Evolutionary conservation across 2,113 vertebrate species (phyloP).

Genomic region (Myodes glareolus): DNA sequence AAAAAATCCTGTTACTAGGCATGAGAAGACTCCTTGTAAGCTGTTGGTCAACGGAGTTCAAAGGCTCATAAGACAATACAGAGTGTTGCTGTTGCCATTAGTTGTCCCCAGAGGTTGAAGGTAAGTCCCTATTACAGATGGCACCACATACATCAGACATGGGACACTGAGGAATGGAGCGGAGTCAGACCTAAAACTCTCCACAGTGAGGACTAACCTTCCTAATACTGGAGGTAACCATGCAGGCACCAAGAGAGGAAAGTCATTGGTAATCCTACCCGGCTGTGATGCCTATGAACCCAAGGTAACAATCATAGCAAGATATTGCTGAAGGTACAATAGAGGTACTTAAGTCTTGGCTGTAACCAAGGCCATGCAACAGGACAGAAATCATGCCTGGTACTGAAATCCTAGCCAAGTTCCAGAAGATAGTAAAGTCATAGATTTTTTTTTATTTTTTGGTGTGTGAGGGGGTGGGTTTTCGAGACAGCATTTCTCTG

Average conservation of each 20-base stretch:
- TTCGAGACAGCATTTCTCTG: no score
- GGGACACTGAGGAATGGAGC: not conserved
- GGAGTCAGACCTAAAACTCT: not conserved
- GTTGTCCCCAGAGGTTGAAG: not conserved
- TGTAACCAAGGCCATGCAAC: not conserved
- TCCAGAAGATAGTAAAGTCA: not conserved
- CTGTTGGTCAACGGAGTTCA: not conserved
- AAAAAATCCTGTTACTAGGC: not conserved
- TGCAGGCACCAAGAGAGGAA: not conserved
- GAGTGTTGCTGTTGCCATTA: not conserved
- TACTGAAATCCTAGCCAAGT: not conserved
- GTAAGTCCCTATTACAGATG: not conserved
- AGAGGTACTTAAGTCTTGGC: not conserved
- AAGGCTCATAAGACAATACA: not conserved
- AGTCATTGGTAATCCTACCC: not conserved
- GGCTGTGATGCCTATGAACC: not conserved
- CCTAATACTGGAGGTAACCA: no score
- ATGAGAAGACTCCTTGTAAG: not conserved
- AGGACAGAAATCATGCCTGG: not conserved
- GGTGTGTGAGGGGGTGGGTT: no score
- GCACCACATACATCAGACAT: not conserved
- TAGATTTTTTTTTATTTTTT: not conserved
- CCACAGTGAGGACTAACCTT: no score
- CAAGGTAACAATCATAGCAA: not conserved
- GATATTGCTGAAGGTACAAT: no score